Conservation (phyloP, 1,140 invertebrate species). For the Scaptomyza pallida region DNA sequence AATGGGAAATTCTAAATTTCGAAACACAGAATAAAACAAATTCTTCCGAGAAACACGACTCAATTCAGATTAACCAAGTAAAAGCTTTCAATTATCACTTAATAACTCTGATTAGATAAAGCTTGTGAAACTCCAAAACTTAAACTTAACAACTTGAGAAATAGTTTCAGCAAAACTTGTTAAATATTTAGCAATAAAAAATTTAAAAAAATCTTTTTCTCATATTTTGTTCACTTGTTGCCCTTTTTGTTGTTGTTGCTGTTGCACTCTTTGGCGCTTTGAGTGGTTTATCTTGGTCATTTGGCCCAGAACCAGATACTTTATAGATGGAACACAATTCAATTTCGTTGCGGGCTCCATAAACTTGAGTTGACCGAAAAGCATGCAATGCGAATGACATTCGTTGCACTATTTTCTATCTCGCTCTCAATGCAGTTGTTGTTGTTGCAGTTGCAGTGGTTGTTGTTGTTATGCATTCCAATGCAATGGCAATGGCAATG, state of each 20-base stretch:
- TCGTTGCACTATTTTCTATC: slow-evolving; percentile 66
- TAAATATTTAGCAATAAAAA: too few relatives aligned
- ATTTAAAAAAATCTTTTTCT: not conserved
- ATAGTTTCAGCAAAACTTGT: too few relatives aligned
- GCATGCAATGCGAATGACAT: slow-evolving; percentile 69
- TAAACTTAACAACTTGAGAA: not conserved
- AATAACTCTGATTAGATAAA: too few relatives aligned
- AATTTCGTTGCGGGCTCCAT: slow-evolving; percentile 60
- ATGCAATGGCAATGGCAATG: slow-evolving; percentile 63
- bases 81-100: too few relatives aligned
- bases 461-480: slow-evolving; percentile 71
- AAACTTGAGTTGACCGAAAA: slow-evolving; percentile 52
- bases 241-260: not conserved
- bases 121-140: too few relatives aligned
- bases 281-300: slow-evolving; percentile 33
- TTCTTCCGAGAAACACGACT: too few relatives aligned
- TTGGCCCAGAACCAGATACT: slow-evolving; percentile 35
- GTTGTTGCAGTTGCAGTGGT: not conserved
- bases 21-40: too few relatives aligned
- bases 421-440: slow-evolving; percentile 11
- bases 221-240: slow-evolving; percentile 11
- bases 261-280: not conserved
- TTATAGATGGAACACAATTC: slow-evolving; percentile 47
- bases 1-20: too few relatives aligned
- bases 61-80: too few relatives aligned